Base-by-base conservation (phyloP, 2,888 invertebrate genomes). In the Phorcus lineatus region DNA sequence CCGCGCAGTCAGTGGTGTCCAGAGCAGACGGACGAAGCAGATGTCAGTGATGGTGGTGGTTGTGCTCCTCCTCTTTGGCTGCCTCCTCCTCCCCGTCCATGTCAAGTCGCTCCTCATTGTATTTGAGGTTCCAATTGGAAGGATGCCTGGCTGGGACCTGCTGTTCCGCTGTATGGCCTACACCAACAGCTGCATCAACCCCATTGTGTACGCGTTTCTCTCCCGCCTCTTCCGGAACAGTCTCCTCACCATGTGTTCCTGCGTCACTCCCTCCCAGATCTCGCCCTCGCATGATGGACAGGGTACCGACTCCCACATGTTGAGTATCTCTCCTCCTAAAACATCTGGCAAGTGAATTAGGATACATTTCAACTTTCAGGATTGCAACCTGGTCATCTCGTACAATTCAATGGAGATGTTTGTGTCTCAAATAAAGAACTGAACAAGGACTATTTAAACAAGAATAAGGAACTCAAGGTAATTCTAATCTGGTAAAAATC, bases 31-130 rank as follows among this genome's bases (percentile, higher is more conserved):
- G n/a, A 76, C 52, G 17, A 53, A 17, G 31, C 55, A 76, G 54
- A 54, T 76, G 53, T 76, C 76, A 2, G 24, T 24, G 17, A 76
- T 55, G 55, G 47, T 47, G 47, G 47, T 47, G 47, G 47, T 47
- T 47, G 47, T 47, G 1, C 47, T 47, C 1, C 47, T 76, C 22
- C 24, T 76, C 11, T 76, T 76, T n/a, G 55, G 54, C 19, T 16
- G 13, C 54, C 76, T 76, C 13, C 76, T 76, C 31, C 54, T 76
- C 9, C 76, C 76, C n/a, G 76, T 76, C n/a, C 54, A 76, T 55
- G 22, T 52, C 17, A 76, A 76, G 54, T 40, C 52, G 22, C 22
- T 76, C 53, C 31, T 76, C 31, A 16, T 53, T 1, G 9, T 55
- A 3, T 28, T 28, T 17, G 47, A 47, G 47, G 76, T 17, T 2